Evolutionary conservation across 2,113 vertebrate genomes (phyloP), one percentile per base, ranked within the genome.

Genomic region (Syrmaticus mikado): DNA sequence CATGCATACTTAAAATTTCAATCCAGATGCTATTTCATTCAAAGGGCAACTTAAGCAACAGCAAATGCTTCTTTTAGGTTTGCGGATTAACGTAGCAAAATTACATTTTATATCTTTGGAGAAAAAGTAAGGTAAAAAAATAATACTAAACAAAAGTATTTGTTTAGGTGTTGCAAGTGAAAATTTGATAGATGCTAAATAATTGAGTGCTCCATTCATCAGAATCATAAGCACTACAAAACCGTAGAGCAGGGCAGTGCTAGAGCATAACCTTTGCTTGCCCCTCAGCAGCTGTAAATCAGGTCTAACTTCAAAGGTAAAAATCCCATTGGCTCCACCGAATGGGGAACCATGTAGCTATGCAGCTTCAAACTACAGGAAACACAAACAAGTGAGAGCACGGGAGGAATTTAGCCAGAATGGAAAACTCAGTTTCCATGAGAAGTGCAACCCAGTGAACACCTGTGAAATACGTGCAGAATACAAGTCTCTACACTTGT

Each of bases 1-100:
- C 94, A 94, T 97, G 70, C 95, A 97, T 97, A 97, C 89, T 97
- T 95, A 96, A 93, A 97, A 92, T 95, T 95, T 95, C 91, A 97
- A 97, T 97, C 94, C 94, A 97, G 96, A 97, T 95, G 67, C 36
- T 48, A 92, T 93, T 97, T 91, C 85, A 95, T 95, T 93, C 92
- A 85, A 90, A 96, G 82, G 50, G 32, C 36, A 87, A 93, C 89
- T 97, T 97, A 97, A 96, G 89, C 55, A 94, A 94, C 34, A 90
- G 89, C 58, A 83, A 90, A 92, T 85, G 78, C 30, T 89, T 89
- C 53, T 68, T 77, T 74, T 61, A 72, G 43, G n/a, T 91, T 77
- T 79, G 66, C 43, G 48, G 43, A 80, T 88, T 84, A 75, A 79
- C 2, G 48, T 13, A 73, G 46, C 27, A 55, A 27, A 80, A 87